Percentiles rank a stretch among this genome's conserved stretches.
Conservation (phyloP, 2,888 invertebrate species). For the Mesodorylaimus sp. region DNA sequence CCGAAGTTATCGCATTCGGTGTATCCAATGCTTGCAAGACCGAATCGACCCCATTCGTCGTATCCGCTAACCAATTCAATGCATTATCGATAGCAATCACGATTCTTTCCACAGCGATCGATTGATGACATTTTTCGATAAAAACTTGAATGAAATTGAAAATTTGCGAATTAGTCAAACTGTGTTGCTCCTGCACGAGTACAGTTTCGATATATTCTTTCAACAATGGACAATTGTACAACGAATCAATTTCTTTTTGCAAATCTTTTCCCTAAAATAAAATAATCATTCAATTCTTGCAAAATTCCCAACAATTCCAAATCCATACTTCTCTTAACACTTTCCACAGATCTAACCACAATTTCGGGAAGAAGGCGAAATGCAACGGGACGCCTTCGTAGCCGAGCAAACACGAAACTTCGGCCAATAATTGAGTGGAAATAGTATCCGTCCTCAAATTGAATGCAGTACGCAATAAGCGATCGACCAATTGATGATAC, state of each 20-base stretch:
- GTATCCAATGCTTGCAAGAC: too few relatives aligned
- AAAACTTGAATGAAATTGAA: background rate
- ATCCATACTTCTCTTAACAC: background rate
- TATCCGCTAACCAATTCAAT: too few relatives aligned
- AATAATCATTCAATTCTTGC: background rate
- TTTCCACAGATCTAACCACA: conserved; percentile 1
- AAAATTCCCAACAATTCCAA: background rate
- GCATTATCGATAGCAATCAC: too few relatives aligned
- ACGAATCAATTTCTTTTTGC: background rate
- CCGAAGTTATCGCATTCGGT: too few relatives aligned
- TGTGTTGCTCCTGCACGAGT: background rate
- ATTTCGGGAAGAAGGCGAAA: background rate
- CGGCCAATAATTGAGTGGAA: background rate
- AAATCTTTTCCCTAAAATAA: background rate
- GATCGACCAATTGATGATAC: conserved; percentile 72
- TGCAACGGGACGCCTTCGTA: background rate
- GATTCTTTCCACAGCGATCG: too few relatives aligned
- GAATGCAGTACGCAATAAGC: conserved; percentile 66
- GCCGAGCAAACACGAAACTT: background rate
- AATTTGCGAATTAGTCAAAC: background rate
- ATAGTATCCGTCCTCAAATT: conserved; percentile 36
- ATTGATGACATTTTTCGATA: too few relatives aligned
- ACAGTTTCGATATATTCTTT: background rate
- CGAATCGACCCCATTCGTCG: too few relatives aligned
- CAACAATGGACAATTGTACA: background rate